These are phyloP conservation scores for Plebejus argus DNA, from an alignment of 2,888 invertebrate genomes.

Conservation along the genomic window DNA sequence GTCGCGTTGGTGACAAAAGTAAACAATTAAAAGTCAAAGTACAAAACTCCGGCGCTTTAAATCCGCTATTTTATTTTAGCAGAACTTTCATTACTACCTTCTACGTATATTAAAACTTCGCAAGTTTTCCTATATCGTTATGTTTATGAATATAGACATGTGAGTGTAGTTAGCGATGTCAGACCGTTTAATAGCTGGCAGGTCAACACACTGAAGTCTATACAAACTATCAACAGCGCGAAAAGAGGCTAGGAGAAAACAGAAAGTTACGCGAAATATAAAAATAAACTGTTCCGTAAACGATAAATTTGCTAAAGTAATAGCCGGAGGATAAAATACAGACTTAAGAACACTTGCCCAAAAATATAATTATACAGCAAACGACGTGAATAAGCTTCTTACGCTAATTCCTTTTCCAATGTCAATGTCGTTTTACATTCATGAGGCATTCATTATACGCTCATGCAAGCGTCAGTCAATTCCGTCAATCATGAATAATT, in stretches of 20 bases:
- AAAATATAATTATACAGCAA: too few relatives aligned
- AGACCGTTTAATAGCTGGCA: constrained; percentile 15
- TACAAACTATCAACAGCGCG: background rate
- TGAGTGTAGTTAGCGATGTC: constrained; percentile 4
- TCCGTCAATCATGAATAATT: too few relatives aligned
- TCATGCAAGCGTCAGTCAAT: too few relatives aligned
- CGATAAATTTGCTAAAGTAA: background rate
- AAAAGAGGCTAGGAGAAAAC: constrained; percentile 8
- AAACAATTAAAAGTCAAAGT: too few relatives aligned
- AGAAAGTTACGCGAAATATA: background rate
- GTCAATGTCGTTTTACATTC: too few relatives aligned
- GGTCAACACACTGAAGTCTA: constrained; percentile 13
- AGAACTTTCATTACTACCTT: background rate
- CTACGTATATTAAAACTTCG: background rate
- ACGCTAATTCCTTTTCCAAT: too few relatives aligned
- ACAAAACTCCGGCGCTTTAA: too few relatives aligned
- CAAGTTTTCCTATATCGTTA: background rate
- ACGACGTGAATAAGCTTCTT: too few relatives aligned
- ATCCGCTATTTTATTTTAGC: background rate
- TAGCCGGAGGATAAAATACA: background rate
- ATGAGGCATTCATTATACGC: too few relatives aligned
- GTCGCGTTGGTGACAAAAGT: too few relatives aligned
- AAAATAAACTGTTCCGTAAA: background rate
- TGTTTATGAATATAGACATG: background rate
- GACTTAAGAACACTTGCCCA: too few relatives aligned